A percentile compares a stretch with the other conserved stretches of the same genome.
These are phyloP conservation scores for Rhorus exstirpatorius DNA, from an alignment of 2,888 invertebrate genomes.

Conservation along the genomic window DNA sequence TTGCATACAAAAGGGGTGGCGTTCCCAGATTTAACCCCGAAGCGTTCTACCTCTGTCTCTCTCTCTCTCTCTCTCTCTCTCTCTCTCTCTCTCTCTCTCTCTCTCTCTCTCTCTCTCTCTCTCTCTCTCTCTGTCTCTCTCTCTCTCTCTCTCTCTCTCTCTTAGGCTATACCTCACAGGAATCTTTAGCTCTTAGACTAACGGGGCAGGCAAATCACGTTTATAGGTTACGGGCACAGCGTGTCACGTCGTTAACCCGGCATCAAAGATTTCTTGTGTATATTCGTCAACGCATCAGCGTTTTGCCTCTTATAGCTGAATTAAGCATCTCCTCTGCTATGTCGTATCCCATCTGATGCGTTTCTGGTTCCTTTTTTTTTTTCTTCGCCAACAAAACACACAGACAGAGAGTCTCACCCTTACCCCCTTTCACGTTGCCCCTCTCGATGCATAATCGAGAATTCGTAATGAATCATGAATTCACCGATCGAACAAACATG, in stretches of 20 bases:
- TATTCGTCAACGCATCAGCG: slow-evolving; percentile 72
- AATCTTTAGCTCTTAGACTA: slow-evolving; percentile 58
- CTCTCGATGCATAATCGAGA: slow-evolving; percentile 19
- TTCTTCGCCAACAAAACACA: neutral
- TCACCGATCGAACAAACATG: slow-evolving; percentile 35
- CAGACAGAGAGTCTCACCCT: neutral
- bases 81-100: slow-evolving; percentile 36
- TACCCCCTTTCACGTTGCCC: neutral
- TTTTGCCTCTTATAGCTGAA: slow-evolving; percentile 35
- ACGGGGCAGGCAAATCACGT: slow-evolving; percentile 67
- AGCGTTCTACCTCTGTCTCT: slow-evolving; percentile 43
- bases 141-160: slow-evolving; percentile 27
- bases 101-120: slow-evolving; percentile 35
- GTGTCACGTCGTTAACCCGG: slow-evolving; percentile 81
- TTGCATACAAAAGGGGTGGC: slow-evolving; percentile 85
- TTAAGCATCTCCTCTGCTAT: slow-evolving; percentile 11
- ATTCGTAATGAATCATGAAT: slow-evolving; percentile 39
- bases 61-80: slow-evolving; percentile 33
- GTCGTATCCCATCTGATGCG: neutral
- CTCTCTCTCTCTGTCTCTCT: slow-evolving; percentile 50
- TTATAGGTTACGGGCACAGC: slow-evolving; percentile 84
- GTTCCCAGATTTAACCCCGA: slow-evolving; percentile 74
- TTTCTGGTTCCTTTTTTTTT: neutral
- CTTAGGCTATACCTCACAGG: slow-evolving; percentile 47
- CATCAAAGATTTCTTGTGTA: slow-evolving; percentile 75